Conservation (phyloP, 2,888 invertebrate genomes). For the Athripsodes cinereus region DNA sequence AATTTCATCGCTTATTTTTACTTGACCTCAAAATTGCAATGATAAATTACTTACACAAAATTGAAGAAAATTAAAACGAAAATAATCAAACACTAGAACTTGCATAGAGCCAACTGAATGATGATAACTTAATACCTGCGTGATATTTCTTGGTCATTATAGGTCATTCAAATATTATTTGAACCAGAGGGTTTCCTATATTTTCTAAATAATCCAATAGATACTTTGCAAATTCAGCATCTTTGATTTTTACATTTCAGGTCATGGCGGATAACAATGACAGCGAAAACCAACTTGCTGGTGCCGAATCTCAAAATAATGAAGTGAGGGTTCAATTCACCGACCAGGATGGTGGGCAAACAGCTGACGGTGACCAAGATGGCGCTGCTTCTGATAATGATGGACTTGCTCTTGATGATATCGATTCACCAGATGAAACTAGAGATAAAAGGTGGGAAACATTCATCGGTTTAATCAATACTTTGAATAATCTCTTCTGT, state of each 20-base stretch:
- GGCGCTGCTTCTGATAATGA: constrained; percentile 56
- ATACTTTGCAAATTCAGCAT: not conserved
- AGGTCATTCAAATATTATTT: not conserved
- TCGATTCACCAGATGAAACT: constrained; percentile 67
- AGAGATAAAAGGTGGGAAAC: constrained; percentile 65
- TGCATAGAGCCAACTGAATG: too few species aligned
- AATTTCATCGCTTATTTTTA: too few species aligned
- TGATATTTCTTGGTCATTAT: too few species aligned
- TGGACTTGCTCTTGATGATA: constrained; percentile 64
- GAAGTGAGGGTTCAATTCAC: constrained; percentile 58
- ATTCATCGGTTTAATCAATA: too few species aligned
- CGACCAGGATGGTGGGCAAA: constrained; percentile 32
- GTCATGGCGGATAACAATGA: constrained; percentile 40
- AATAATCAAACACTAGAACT: too few species aligned
- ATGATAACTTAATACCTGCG: too few species aligned
- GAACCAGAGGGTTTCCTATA: not conserved
- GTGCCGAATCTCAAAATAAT: constrained; percentile 56
- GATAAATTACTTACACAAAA: too few species aligned
- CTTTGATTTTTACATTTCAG: constrained; percentile 19
- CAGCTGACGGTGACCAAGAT: constrained; percentile 40
- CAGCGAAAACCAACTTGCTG: constrained; percentile 47
- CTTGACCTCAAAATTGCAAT: too few species aligned
- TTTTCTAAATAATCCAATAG: not conserved
- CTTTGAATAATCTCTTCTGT: too few species aligned
- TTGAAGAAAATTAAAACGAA: too few species aligned